phyloP scores from a whole-genome alignment of 2,888 invertebrate species.

The Oligia fasciuncula region DNA sequence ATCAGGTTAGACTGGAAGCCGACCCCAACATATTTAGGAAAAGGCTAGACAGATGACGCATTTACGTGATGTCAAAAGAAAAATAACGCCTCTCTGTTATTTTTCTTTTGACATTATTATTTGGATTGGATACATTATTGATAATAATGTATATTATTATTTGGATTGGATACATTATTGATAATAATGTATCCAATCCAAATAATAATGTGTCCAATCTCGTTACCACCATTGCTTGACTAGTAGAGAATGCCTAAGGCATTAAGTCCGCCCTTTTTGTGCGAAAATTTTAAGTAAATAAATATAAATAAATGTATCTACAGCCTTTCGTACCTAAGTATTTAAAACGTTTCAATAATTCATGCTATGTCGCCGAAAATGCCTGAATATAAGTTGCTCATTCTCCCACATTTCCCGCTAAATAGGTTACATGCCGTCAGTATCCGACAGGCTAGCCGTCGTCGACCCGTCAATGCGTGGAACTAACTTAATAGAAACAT shows the following conservation, averaged over 20 bases:
- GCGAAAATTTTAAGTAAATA: too few relatives aligned
- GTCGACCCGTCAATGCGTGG: constrained; percentile 39
- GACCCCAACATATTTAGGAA: too few relatives aligned
- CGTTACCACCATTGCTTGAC: too few relatives aligned
- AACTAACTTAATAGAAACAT: constrained; percentile 21
- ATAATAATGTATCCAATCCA: not conserved
- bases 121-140: too few relatives aligned
- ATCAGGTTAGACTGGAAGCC: too few relatives aligned
- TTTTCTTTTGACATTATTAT: too few relatives aligned
- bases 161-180: too few relatives aligned
- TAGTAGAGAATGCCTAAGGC: too few relatives aligned
- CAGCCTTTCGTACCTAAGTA: not conserved
- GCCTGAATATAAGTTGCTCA: constrained; percentile 32
- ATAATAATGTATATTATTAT: too few relatives aligned
- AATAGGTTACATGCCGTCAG: constrained; percentile 44
- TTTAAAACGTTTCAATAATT: not conserved
- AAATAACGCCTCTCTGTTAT: not conserved
- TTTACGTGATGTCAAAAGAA: not conserved
- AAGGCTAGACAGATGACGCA: not conserved
- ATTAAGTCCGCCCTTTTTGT: too few relatives aligned
- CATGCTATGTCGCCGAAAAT: constrained; percentile 5
- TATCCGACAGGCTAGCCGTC: constrained; percentile 36
- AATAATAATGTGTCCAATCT: too few relatives aligned
- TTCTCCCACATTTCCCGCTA: constrained; percentile 22
- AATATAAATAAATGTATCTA: not conserved